Evolutionary conservation across 2,797 vertebrate genomes (phyloP).

Genomic region (Paratrypauchen microcephalus): DNA sequence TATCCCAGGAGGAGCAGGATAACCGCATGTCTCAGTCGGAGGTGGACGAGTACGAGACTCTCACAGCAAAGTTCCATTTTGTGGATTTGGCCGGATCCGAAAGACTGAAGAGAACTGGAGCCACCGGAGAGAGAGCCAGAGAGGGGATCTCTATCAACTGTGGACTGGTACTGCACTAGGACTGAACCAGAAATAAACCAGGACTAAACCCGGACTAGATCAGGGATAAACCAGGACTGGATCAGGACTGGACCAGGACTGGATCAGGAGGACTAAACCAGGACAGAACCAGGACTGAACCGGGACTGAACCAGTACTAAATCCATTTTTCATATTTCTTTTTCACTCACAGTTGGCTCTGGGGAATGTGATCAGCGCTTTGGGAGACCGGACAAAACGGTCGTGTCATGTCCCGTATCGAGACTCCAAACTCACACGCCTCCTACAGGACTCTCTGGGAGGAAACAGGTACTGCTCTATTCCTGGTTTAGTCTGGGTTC

Average conservation of each 20-base stretch:
- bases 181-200: neutral
- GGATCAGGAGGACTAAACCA: neutral
- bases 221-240: neutral
- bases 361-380: constrained; percentile 97
- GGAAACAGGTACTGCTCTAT: constrained; percentile 74
- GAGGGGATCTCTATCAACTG: constrained; percentile 99
- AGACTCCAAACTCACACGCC: constrained; percentile 94
- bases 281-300: neutral
- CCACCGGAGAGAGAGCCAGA: constrained; percentile 93
- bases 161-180: constrained; percentile 80
- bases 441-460: constrained; percentile 94
- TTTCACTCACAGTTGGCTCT: constrained; percentile 79
- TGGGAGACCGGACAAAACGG: constrained; percentile 94
- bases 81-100: constrained; percentile 97
- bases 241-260: neutral
- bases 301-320: neutral
- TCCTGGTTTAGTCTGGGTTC: neutral
- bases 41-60: constrained; percentile 94
- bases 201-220: neutral
- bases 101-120: constrained; percentile 93
- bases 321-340: no score
- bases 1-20: constrained; percentile 69
- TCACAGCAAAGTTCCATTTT: constrained; percentile 98
- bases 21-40: constrained; percentile 84
- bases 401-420: constrained; percentile 94